A percentile compares a stretch with the other conserved stretches of the same genome.
Evolutionary conservation across 2,888 invertebrate genomes (phyloP).

Genomic region (Ellobium chinense): DNA sequence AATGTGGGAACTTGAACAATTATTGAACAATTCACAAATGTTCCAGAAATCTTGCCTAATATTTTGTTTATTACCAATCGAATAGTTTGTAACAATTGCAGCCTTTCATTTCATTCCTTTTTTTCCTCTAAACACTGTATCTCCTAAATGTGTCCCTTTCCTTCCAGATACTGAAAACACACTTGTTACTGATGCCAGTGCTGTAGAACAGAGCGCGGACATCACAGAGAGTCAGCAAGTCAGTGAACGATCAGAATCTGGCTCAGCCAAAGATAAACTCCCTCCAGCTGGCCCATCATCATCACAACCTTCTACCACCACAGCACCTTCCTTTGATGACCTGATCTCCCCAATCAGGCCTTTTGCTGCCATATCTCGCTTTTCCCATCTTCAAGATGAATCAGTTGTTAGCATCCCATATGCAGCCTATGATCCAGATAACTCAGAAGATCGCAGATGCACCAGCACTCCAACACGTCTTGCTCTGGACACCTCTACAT

Average conservation of each 20-base stretch:
- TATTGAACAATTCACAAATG: no score
- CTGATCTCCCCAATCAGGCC: constrained; percentile 16
- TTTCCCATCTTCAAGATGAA: neutral
- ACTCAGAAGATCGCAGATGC: neutral
- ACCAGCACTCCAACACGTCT: constrained; percentile 28
- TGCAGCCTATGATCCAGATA: neutral
- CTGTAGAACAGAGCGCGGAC: neutral
- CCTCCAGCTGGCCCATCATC: neutral
- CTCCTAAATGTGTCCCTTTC: no score
- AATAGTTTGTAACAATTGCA: no score
- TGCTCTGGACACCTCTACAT: constrained; percentile 14
- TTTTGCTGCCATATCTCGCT: neutral
- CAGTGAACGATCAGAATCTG: neutral
- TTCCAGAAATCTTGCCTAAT: no score
- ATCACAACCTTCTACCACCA: neutral
- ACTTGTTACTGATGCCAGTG: neutral
- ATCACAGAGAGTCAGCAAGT: neutral
- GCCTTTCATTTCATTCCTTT: no score
- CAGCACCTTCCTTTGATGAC: neutral
- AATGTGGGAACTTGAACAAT: no score
- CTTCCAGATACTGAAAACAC: constrained; percentile 25
- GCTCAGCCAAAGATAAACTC: neutral
- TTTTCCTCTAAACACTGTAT: no score
- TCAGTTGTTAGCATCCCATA: neutral
- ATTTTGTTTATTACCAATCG: no score